These are phyloP conservation scores for Mercenaria mercenaria DNA, from an alignment of 1,140 invertebrate genomes.

Conservation along the genomic window DNA sequence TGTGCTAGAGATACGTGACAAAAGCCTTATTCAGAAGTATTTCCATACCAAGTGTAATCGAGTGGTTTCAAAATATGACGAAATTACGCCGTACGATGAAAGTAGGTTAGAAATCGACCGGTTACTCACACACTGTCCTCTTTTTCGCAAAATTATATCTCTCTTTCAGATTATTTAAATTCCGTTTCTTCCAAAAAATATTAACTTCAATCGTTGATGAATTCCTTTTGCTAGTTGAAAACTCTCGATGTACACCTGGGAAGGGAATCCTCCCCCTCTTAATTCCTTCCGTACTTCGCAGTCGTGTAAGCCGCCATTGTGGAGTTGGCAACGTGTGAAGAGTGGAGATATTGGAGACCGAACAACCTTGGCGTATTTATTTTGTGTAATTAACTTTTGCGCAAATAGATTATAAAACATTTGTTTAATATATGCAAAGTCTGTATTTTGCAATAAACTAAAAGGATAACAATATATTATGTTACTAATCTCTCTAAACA, in stretches of 20 bases:
- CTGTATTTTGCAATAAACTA: not conserved
- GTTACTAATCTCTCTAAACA: not conserved
- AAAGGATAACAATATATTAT: not conserved
- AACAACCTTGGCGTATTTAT: constrained; percentile 43
- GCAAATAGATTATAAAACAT: not conserved
- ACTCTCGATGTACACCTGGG: constrained; percentile 65
- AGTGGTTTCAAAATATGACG: constrained; percentile 65
- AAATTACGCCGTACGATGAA: constrained; percentile 60
- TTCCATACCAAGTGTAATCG: constrained; percentile 66
- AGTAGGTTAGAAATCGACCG: constrained; percentile 65
- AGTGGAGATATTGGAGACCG: constrained; percentile 17
- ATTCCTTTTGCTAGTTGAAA: constrained; percentile 13
- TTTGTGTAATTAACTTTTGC: constrained; percentile 5
- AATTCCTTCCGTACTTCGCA: constrained; percentile 32
- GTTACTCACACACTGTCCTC: constrained; percentile 45
- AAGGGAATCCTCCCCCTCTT: constrained; percentile 63
- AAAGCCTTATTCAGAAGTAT: constrained; percentile 27
- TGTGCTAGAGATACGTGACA: constrained; percentile 57
- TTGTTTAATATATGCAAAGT: not conserved
- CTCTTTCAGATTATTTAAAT: not conserved
- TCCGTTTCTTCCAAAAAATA: not conserved
- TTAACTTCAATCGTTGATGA: not conserved
- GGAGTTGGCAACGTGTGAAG: constrained; percentile 67
- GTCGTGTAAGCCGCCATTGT: constrained; percentile 60
- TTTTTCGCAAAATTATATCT: not conserved